Base-by-base conservation (phyloP, 2,113 vertebrate genomes). In the Malurus cyaneus region DNA sequence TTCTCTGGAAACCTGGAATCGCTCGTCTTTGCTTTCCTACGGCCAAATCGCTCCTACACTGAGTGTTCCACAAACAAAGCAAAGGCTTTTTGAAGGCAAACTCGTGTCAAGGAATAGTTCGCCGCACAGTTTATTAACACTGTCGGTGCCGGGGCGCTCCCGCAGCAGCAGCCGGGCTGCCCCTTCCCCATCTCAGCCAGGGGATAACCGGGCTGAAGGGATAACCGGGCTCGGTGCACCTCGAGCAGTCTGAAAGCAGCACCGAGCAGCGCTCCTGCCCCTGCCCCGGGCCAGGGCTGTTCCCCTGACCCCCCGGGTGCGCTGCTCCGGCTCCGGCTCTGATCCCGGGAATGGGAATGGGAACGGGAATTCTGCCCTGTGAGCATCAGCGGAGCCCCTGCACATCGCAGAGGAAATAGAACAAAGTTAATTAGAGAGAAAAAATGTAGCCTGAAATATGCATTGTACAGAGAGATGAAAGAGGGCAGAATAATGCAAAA, bases 371-470 rank as follows among this genome's bases (percentile, higher is more conserved):
- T 70, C 53, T 70, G 5, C 3, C 5, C 2, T 1, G 24, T 15
- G 44, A 90, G 42, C 18, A 18, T 29, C 49, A 44, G 20, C 7
- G 47, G 52, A 23, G 56, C 34, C 39, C 44, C 85, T 78, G 59
- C 86, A 69, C n/a, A 54, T 9, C 29, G 64, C 64, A 88, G 67
- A 78, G 76, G 49, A 64, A 86, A 74, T 5, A 49, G 69, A 92
- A 87, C 26, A 49, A 47, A 88, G 57, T 56, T 87, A 96, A 96
- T 80, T 76, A 54, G 61, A 65, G 25, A 72, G 80, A 94, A 62
- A 57, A 80, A 70, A 61, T 44, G 57, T 31, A 66, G 23, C 69
- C 65, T 80, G 57, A 91, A 84, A 91, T 32, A 82, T 24, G 42
- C 34, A 52, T 3, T 36, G 57, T 32, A 36, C 13, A 39, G 69